Evolutionary conservation across 2,888 invertebrate genomes (phyloP), one percentile per base, ranked within the genome.

Genomic region (Pandemis heparana): DNA sequence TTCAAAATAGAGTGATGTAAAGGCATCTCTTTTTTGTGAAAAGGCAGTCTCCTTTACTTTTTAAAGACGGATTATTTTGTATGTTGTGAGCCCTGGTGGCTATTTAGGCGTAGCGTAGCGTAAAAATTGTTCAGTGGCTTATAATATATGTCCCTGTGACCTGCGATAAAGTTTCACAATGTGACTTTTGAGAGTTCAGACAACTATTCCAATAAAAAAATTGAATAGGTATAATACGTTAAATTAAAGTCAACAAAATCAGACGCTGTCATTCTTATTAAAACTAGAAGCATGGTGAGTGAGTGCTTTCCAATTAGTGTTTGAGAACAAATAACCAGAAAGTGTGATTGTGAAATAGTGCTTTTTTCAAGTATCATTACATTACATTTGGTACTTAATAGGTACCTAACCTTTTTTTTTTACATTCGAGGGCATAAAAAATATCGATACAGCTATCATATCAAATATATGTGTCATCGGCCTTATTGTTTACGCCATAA

Each of bases 71-170:
- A 64, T 59, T 69, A 73, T 73, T 60, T 69, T 73, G 73, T 69
- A 69, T 68, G 60, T 60, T 59, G 46, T 14, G 48, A 48, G 68
- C 53, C 51, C 43, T 39, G 48, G 18, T 46, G 39, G 59, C 68
- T 69, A 73, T 73, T 73, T 64, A 69, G 14, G 59, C 43, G 64
- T 32, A 69, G 64, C 63, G 69, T 69, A 32, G 59, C 56, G 69
- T 73, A 59, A 69, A 73, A 69, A 72, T 62, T 72, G 72, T 69
- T 73, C 73, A 69, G 59, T 69, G 69, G 59, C 51, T 69, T 51
- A 53, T n/a, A n/a, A n/a, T n/a, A n/a, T 18, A 18, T 53, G 53
- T 53, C 53, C 69, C 73, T 64, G 46, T 68, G 71, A 65, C 68
- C 59, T 64, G 18, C 69, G 73, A 73, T 73, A 69, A 64, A 68